Evolutionary conservation across 2,888 invertebrate genomes (phyloP).

Genomic region (Eutolmus rufibarbis): DNA sequence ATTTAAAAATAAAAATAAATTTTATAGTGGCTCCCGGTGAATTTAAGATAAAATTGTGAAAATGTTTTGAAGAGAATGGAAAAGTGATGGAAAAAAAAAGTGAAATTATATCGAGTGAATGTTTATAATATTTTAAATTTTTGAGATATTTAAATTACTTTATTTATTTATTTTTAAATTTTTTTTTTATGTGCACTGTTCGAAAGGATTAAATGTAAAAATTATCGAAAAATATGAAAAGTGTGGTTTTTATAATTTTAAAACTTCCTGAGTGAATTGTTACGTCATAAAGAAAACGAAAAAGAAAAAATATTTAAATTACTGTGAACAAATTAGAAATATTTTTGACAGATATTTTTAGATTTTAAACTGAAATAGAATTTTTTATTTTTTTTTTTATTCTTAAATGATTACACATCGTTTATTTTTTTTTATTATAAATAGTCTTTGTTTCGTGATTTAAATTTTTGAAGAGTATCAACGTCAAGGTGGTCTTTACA

Average conservation of each 20-base stretch:
- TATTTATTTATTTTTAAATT: too few relatives aligned
- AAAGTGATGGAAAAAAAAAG: background rate
- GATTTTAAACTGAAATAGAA: constrained; percentile 20
- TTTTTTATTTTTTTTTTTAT: background rate
- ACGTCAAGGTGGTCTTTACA: too few relatives aligned
- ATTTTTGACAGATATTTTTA: constrained; percentile 22
- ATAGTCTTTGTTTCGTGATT: background rate
- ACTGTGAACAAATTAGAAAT: background rate
- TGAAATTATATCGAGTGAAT: background rate
- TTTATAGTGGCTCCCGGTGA: background rate
- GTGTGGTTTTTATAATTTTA: background rate
- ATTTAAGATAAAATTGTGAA: background rate
- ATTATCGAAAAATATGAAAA: too few relatives aligned
- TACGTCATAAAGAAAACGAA: background rate
- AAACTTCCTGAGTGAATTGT: background rate
- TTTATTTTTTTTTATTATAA: background rate
- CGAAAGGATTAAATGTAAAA: too few relatives aligned
- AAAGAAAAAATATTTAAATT: background rate
- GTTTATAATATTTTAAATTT: background rate
- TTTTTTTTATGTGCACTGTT: too few relatives aligned
- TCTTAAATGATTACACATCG: background rate
- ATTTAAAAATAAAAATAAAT: background rate
- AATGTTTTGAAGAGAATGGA: background rate
- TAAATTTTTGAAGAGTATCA: too few relatives aligned
- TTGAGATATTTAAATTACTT: too few relatives aligned